A percentile compares a stretch with the other conserved stretches of the same genome.
These are phyloP conservation scores for Pteronotus mesoamericanus DNA, from an alignment of 2,797 vertebrate species.

Conservation along the genomic window DNA sequence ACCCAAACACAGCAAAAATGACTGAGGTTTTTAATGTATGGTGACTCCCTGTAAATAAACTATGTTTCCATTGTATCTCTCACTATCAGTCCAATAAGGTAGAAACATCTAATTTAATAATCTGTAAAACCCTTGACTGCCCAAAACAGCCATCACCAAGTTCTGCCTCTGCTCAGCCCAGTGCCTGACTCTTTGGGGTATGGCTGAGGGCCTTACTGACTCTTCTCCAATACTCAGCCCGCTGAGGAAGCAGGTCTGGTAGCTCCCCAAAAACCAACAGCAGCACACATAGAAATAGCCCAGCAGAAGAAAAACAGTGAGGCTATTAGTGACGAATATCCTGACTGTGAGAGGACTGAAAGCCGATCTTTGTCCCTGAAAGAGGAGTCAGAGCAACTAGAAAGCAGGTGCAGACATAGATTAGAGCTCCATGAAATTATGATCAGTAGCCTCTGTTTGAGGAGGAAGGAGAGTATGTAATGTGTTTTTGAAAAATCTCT, in stretches of 20 bases:
- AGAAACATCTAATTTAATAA: neutral
- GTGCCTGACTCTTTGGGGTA: neutral
- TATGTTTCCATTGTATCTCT: neutral
- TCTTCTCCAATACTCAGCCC: neutral
- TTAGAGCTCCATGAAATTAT: neutral
- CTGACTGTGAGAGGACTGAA: neutral
- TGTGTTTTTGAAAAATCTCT: slow-evolving; percentile 29
- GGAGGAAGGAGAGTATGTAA: slow-evolving; percentile 9
- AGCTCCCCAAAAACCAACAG: neutral
- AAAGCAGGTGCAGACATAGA: neutral
- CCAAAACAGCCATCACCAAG: neutral
- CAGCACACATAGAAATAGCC: neutral
- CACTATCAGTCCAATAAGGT: neutral
- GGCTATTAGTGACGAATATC: neutral
- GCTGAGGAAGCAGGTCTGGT: neutral
- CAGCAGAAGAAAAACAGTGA: neutral
- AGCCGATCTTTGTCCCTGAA: neutral
- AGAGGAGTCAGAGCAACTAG: neutral
- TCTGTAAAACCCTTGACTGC: neutral
- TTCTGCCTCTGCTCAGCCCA: neutral
- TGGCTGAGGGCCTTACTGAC: neutral
- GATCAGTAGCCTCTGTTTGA: slow-evolving; percentile 2
- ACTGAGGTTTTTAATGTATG: neutral
- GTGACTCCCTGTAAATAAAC: neutral
- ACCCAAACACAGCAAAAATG: neutral